Base-by-base conservation (phyloP, 2,888 invertebrate genomes). In the Machimus atricapillus region DNA sequence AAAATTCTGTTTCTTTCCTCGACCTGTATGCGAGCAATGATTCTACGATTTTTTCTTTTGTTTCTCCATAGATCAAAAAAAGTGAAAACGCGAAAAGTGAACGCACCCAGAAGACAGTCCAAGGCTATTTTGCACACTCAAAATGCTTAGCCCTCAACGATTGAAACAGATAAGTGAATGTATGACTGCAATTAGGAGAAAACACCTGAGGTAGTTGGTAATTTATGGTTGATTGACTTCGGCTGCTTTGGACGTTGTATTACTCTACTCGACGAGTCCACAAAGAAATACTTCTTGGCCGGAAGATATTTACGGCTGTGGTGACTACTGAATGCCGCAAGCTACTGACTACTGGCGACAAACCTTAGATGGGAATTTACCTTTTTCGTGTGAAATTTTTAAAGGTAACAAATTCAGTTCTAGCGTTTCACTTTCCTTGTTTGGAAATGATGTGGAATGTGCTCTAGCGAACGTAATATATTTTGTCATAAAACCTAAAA, bases 41-140 rank as follows among this genome's bases (percentile, higher is more conserved):
- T 66, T 66, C 66, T 66, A 12, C 19, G 66, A 27, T 23, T 66
- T 23, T 27, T 66, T 12, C 66, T 66, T 66, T 66, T 66, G 66
- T 66, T 66, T 66, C 27, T 12, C 27, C 19, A 23, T 66, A 66
- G 27, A 66, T 23, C 9, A 23, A 3, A 16, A 43, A 78, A 78
- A 78, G 78, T 78, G 78, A 78, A 78, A 78, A 78, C 37, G 78
- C 78, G 9, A 78, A 66, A 66, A 66, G 66, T 78, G 23, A 78
- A 78, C 78, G 43, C 77, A 77, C 37, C 77, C 37, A 37, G 56
- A 19, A 56, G 56, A 56, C 19, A 34, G 27, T 23, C 23, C 19
- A 78, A 78, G 78, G 78, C 12, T 78, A 4, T 43, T 34, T 19
- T 19, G 37, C 46, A 5, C 46, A 2, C 3, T 66, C 23, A 66